Conservation (phyloP, 92 coral and sea anemone genomes). For the Siderastrea siderea region DNA sequence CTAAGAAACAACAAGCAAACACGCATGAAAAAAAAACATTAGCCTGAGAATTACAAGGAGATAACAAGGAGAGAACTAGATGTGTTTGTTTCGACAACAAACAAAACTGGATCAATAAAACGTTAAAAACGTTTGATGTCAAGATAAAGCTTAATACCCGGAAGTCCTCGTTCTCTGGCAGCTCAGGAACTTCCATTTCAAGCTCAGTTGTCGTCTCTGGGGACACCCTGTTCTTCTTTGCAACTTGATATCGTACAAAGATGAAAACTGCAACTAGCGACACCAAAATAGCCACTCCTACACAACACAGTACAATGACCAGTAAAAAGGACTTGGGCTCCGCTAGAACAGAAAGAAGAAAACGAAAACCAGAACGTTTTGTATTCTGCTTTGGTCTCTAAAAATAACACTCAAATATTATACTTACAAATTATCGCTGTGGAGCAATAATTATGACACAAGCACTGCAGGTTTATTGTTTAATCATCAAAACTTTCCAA, state of each 20-base stretch:
- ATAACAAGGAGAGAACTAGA: neutral
- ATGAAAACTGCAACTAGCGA: neutral
- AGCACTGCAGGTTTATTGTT: no score
- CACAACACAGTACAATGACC: neutral
- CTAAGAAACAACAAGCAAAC: neutral
- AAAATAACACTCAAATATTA: neutral
- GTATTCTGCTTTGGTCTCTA: neutral
- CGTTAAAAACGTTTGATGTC: neutral
- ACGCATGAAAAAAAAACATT: neutral
- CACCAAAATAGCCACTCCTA: slow-evolving; percentile 1
- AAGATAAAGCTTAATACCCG: neutral
- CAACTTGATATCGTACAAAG: neutral
- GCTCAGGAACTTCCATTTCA: slow-evolving; percentile 14
- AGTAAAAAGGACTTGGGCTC: slow-evolving; percentile 2
- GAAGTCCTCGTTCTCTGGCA: neutral
- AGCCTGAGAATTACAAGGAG: neutral
- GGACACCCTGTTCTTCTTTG: neutral
- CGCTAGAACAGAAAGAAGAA: neutral
- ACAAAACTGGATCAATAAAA: neutral
- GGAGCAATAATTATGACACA: no score
- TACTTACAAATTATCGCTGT: neutral
- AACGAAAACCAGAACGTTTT: neutral
- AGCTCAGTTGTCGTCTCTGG: neutral
- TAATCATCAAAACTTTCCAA: no score
- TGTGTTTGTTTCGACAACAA: neutral